Evolutionary conservation across 2,888 invertebrate species (phyloP).

Genomic region (Cantharis nigra): DNA sequence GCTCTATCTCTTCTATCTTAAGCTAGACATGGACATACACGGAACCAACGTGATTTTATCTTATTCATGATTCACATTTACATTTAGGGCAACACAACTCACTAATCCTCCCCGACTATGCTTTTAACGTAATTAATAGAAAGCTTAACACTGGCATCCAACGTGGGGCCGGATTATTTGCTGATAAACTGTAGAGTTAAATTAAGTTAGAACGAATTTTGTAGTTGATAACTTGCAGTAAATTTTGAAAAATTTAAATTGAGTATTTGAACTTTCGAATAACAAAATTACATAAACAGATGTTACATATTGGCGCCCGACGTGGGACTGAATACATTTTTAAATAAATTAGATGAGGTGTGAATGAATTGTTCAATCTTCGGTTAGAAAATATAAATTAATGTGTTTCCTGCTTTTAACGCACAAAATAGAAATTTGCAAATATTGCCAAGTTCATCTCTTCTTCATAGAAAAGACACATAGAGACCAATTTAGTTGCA

Average conservation of each 20-base stretch:
- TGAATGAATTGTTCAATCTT: neutral
- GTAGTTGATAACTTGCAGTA: too few species aligned
- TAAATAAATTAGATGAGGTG: neutral
- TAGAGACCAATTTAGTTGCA: neutral
- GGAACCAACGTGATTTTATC: slow-evolving; percentile 28
- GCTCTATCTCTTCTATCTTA: slow-evolving; percentile 47
- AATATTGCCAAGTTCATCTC: neutral
- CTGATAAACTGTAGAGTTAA: too few species aligned
- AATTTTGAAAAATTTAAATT: too few species aligned
- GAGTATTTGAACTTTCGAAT: too few species aligned
- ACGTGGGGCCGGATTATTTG: too few species aligned
- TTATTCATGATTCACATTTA: neutral
- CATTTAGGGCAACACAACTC: neutral
- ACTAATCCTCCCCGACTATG: too few species aligned
- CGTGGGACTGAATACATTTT: too few species aligned
- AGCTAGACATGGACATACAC: slow-evolving; percentile 46
- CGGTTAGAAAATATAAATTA: too few species aligned
- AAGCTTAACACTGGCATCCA: too few species aligned
- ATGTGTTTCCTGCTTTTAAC: neutral
- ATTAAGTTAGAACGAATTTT: too few species aligned
- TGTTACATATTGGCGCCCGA: neutral
- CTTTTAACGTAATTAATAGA: too few species aligned
- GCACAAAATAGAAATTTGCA: neutral
- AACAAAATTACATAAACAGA: too few species aligned
- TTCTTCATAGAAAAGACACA: neutral